Percentiles rank a stretch among this genome's conserved stretches.
These are phyloP conservation scores for Hystrix cristata DNA, from an alignment of 2,113 vertebrate species.

Conservation along the genomic window DNA sequence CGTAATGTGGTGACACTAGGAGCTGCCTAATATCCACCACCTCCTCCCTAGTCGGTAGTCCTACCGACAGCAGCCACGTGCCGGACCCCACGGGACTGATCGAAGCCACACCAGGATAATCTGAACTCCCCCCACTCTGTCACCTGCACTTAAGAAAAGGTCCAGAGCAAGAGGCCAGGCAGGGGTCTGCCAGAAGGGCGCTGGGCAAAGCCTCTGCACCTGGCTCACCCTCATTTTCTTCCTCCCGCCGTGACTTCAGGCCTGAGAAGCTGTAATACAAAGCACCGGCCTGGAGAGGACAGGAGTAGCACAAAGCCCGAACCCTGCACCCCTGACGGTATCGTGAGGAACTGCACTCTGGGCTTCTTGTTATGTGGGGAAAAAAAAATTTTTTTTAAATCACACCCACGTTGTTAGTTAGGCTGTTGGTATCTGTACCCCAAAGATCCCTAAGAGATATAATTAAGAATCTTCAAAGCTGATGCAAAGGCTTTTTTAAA, in stretches of 20 bases:
- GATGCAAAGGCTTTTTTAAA: background rate
- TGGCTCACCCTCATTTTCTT: background rate
- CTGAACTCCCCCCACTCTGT: background rate
- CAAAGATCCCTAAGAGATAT: background rate
- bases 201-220: background rate
- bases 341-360: background rate
- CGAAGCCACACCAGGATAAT: fast-evolving
- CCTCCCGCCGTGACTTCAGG: background rate
- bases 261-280: background rate
- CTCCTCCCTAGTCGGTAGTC: too few species aligned
- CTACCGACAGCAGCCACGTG: background rate
- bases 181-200: background rate
- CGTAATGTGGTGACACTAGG: background rate
- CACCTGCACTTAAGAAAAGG: background rate
- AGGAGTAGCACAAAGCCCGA: background rate
- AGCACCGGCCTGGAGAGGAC: background rate
- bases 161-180: background rate
- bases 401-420: background rate
- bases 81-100: background rate
- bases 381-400: background rate
- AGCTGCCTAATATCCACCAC: background rate
- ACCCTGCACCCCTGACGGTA: background rate
- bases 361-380: background rate
- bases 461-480: background rate
- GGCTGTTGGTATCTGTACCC: too few species aligned